Base-by-base conservation (phyloP, 2,113 vertebrate genomes). In the Seriola dumerili region DNA sequence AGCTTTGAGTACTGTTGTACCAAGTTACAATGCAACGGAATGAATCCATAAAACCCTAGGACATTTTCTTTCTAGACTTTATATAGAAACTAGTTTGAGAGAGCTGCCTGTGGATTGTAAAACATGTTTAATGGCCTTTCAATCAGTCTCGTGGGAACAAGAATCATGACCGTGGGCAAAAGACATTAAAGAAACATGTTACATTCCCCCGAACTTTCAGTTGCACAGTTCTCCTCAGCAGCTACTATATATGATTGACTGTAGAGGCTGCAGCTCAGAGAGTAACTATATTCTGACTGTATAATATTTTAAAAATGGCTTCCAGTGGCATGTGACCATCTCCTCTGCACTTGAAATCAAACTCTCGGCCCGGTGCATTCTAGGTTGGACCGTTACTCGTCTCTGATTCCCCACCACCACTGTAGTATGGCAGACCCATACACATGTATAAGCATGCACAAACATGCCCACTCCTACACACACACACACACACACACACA, bases 201-300 rank as follows among this genome's bases (percentile, higher is more conserved):
- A 29, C 3, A 32, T 72, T 50, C 4, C 19, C 4, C 1, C 6
- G 16, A 78, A 46, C n/a, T 12, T 62, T 71, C 17, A 65, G n/a
- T 2, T 21, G 46, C n/a, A 81, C 4, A 4, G 3, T 40, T 77
- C 68, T 63, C 3, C 38, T 50, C 25, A 63, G 29, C 58, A 42
- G 13, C 32, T 19, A 8, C 72, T 64, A 25, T 23, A 23, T 23
- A 6, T 73, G 66, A 83, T 5, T 96, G 96, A 97, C 95, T 94
- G 92, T 81, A 73, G 91, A 94, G 94, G 94, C 95, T 97, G 96
- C 93, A 59, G 46, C 58, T 72, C 16, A 80, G 85, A 94, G 25
- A 70, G 32, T 0, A 3, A 21, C 96, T 97, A 97, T 97, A 96
- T 97, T 96, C 75, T 95, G 95, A 96, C 95, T 87, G 91, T 54